Evolutionary conservation across 2,113 vertebrate species (phyloP), one percentile per base, ranked within the genome.

Genomic region (Ranitomeya imitator): DNA sequence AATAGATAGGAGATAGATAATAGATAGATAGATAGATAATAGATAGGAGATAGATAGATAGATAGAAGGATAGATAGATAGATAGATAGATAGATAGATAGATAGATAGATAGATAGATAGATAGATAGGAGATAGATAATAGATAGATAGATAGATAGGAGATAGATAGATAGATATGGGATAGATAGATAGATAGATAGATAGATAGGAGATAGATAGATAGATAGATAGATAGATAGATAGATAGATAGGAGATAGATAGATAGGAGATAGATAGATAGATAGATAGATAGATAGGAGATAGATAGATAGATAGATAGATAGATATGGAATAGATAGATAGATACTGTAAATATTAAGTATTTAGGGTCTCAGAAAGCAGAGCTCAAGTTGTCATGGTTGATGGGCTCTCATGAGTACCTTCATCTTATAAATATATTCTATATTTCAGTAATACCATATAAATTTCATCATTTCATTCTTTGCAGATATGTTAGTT

Each of bases 81-180:
- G n/a, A 26, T 71, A 21, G 23, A 71, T 26, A 71, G n/a, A 71
- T 31, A 73, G 37, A 45, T 23, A 23, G 65, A 23, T 63, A 23
- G 23, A 31, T 71, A 71, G 67, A 71, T 71, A 31, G 67, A 71
- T 71, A 71, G 61, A 63, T 63, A 63, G 67, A 71, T 73, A 73
- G 69, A 73, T 73, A 73, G 69, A 73, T 73, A 73, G 69, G n/a
- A n/a, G n/a, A 73, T 73, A 31, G 26, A 31, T 31, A 31, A 2
- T n/a, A n/a, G n/a, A n/a, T n/a, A n/a, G n/a, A n/a, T n/a, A n/a
- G n/a, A n/a, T n/a, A 71, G 67, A 71, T 63, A n/a, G n/a, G n/a
- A n/a, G n/a, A n/a, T n/a, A n/a, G n/a, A n/a, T n/a, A n/a, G n/a
- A n/a, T n/a, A n/a, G n/a, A n/a, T n/a, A n/a, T n/a, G n/a, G n/a